Conservation (phyloP, 2,113 vertebrate genomes). For the Puma concolor region DNA sequence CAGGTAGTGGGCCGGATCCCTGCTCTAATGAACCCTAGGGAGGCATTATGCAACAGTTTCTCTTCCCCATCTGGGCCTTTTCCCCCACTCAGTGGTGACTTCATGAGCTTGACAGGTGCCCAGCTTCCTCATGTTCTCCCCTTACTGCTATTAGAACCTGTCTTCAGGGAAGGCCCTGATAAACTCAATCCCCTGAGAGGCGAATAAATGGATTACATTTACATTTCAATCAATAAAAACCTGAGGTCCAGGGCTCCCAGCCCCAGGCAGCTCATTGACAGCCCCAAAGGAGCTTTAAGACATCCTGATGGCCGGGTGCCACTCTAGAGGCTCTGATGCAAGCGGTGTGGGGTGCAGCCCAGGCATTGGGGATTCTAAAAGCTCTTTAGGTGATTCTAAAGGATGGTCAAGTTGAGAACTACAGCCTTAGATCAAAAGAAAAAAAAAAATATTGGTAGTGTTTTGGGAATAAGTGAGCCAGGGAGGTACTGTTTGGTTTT, state of each 20-base stretch:
- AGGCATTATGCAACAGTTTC: background rate
- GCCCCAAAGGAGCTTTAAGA: background rate
- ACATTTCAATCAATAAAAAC: constrained; percentile 22
- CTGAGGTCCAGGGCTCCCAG: background rate
- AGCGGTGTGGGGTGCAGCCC: background rate
- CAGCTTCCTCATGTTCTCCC: background rate
- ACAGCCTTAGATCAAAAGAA: background rate
- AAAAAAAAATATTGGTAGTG: background rate
- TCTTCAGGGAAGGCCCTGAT: background rate
- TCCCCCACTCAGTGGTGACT: background rate
- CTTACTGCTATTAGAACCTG: background rate
- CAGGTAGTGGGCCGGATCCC: background rate
- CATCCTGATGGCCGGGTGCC: background rate
- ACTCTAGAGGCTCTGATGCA: background rate
- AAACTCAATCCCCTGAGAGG: background rate
- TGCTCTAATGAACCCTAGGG: background rate
- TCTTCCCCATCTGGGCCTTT: background rate
- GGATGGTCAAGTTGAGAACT: background rate
- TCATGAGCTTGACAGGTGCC: background rate
- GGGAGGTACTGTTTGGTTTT: background rate
- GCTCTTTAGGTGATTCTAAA: background rate
- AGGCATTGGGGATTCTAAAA: background rate
- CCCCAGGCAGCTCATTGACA: background rate
- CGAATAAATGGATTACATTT: background rate
- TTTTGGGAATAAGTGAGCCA: background rate